Evolutionary conservation across 2,797 vertebrate species (phyloP).

Genomic region (Coilia nasus): DNA sequence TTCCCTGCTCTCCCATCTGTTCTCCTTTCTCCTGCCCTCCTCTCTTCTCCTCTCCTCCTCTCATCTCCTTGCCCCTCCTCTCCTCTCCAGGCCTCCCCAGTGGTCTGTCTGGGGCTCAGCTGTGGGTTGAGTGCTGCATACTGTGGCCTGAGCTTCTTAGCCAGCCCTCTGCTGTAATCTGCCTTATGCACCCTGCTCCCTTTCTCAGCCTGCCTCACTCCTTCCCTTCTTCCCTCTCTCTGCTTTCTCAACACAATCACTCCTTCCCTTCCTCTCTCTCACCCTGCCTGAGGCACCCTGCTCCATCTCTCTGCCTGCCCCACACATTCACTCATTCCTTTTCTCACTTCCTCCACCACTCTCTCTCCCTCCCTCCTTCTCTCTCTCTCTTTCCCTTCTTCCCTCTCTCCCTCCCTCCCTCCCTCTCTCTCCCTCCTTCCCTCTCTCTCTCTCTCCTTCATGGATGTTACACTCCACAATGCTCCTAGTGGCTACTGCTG

Average conservation of each 20-base stretch:
- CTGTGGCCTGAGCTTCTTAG: conserved; percentile 11
- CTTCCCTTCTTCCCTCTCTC: neutral
- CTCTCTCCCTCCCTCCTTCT: neutral
- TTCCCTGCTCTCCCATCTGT: neutral
- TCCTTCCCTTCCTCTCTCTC: no score
- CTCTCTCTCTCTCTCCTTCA: neutral
- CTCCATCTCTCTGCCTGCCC: no score
- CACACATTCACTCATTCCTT: no score
- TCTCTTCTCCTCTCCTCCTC: neutral
- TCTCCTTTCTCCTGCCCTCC: neutral
- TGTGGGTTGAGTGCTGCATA: conserved; percentile 16
- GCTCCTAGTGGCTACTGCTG: neutral
- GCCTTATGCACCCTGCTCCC: neutral
- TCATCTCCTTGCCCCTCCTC: neutral
- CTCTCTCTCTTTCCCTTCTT: no score
- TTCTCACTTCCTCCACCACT: neutral
- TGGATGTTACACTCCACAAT: neutral
- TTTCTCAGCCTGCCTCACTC: neutral
- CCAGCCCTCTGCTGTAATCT: conserved; percentile 19
- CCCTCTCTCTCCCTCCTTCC: neutral
- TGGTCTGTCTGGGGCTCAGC: neutral
- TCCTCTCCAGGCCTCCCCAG: neutral
- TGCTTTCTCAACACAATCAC: no score
- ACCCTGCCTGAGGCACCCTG: neutral
- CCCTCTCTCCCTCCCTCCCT: neutral